Base-by-base conservation (phyloP, 2,888 invertebrate genomes). In the Phragmatobia fuliginosa region DNA sequence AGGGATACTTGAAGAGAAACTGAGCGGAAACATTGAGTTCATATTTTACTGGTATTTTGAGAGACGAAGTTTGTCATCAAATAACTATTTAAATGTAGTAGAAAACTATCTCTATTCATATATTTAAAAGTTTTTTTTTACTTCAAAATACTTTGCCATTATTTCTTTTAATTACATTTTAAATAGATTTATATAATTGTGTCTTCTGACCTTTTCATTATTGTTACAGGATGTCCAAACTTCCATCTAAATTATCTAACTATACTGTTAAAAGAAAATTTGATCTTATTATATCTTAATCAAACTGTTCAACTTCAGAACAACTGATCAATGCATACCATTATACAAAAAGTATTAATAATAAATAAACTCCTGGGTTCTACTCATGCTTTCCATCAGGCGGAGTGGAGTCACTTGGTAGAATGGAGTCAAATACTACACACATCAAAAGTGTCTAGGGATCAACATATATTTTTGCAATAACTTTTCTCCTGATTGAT, bases 1-100 rank as follows among this genome's bases (percentile, higher is more conserved):
- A 74, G 16, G 21, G 38, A 52, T 33, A 65, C 38, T 66, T 32
- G 58, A n/a, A 31, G 38, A 31, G 58, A 38, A 38, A 38, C 38
- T 59, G n/a, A 25, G 38, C 58, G 58, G 58, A 66, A 65, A 56
- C 36, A 41, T 11, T 36, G n/a, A 38, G 28, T 58, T 58, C 5
- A 66, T 36, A 38, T 66, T 31, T 59, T 41, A 59, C 41, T 31
- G 7, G 31, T 16, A n/a, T 31, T 56, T 66, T 58, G n/a, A 66
- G 28, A 56, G 56, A 28, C 6, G 56, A 16, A 28, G 28, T 56
- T 28, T 56, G 7, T 28, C 16, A 16, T 16, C 28, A 28, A 52
- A 52, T 11, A 25, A 52, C 4, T 25, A 25, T 52, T 28, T 56
- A 16, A 56, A 56, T 52, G 25, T 4, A 25, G 10, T 25, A 21